Evolutionary conservation across 2,888 invertebrate genomes (phyloP), one percentile per base, ranked within the genome.

Genomic region (Aquatica leii): DNA sequence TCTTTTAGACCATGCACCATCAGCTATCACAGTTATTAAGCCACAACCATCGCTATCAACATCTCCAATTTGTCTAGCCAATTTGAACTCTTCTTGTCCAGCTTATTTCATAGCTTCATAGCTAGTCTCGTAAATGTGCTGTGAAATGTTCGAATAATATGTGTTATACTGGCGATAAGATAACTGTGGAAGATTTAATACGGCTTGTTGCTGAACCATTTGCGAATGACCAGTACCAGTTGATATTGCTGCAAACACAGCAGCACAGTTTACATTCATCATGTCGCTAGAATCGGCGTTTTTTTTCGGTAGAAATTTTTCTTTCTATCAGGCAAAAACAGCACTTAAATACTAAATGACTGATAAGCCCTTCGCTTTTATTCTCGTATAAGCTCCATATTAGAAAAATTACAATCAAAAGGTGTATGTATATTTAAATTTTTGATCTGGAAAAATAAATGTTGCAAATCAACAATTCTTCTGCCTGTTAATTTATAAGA

Each of bases 1-100:
- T 46, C 46, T 9, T 46, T 46, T 9, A 2, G 17, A 46, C 46
- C 46, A 46, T n/a, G 37, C 37, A 5, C 37, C 37, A 37, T 37
- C 37, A n/a, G 37, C 11, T 5, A 37, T 37, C 2, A 37, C 20
- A 11, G 17, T 46, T 2, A 46, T 18, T 15, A 9, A 15, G 2
- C n/a, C 8, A 2, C 5, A 15, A 46, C 46, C 46, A 46, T 46
- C 20, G 46, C 17, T 17, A 46, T 46, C 20, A 15, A 18, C 12
- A 46, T 46, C 46, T 15, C 46, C 46, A 9, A 46, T 8, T 46
- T 46, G 2, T 46, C 17, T 15, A 4, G 46, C 48, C 2, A 48
- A 11, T 21, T 3, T 1, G 1, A 17, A n/a, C n/a, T 48, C 48
- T 48, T 48, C 48, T 12, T 3, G 17, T 18, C 46, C 46, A 15